Evolutionary conservation across 2,888 invertebrate genomes (phyloP).

Genomic region (Aethes cnicana): DNA sequence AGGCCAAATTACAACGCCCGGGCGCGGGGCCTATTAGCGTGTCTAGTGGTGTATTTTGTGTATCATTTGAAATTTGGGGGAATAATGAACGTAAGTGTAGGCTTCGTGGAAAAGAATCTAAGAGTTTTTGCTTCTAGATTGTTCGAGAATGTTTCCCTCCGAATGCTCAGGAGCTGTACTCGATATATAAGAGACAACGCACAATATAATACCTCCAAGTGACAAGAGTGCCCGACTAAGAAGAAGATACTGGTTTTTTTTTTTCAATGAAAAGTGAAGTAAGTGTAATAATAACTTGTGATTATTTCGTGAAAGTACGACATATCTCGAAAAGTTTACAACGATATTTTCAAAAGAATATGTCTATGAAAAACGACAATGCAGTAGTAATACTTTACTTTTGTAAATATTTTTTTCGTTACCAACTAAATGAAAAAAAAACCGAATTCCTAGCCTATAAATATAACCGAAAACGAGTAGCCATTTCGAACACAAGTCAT

Average conservation of each 20-base stretch:
- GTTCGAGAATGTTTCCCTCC: slow-evolving; percentile 2
- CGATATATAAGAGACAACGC: too few relatives aligned
- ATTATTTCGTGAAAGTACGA: too few relatives aligned
- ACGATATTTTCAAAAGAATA: too few relatives aligned
- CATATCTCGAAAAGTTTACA: too few relatives aligned
- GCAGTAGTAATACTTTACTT: too few relatives aligned
- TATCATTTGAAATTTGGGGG: slow-evolving; percentile 62
- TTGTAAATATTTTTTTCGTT: too few relatives aligned
- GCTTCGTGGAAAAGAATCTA: slow-evolving; percentile 21
- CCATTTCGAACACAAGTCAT: not conserved
- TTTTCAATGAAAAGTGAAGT: not conserved
- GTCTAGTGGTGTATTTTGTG: slow-evolving; percentile 59
- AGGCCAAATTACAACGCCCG: slow-evolving; percentile 73
- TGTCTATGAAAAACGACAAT: too few relatives aligned
- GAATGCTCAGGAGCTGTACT: not conserved
- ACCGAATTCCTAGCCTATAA: not conserved
- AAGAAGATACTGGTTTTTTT: not conserved
- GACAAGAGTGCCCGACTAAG: too few relatives aligned
- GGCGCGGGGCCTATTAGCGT: slow-evolving; percentile 70
- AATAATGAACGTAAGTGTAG: slow-evolving; percentile 41
- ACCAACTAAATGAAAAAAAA: too few relatives aligned
- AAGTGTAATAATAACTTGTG: too few relatives aligned
- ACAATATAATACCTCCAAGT: too few relatives aligned
- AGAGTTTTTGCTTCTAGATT: slow-evolving; percentile 19
- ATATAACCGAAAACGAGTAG: not conserved